Evolutionary conservation across 2,113 vertebrate species (phyloP).

Genomic region (Dasyprocta punctata): DNA sequence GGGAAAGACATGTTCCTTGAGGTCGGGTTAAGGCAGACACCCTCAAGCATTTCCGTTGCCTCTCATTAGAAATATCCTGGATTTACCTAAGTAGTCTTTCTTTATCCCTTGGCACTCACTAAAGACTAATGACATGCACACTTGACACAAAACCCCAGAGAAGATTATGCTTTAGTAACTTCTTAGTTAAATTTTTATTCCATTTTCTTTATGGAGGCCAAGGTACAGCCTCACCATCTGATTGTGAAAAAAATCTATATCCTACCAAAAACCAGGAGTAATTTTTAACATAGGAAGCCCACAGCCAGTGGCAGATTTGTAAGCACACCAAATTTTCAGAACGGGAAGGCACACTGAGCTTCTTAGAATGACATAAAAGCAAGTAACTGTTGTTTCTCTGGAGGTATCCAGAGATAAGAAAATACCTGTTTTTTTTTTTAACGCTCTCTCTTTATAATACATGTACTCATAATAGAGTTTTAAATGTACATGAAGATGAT

Average conservation of each 20-base stretch:
- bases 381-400: not conserved
- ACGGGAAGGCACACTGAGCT: not conserved
- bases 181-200: slow-evolving; percentile 73
- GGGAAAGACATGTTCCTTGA: not conserved
- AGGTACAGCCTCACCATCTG: slow-evolving; percentile 57
- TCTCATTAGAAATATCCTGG: slow-evolving; percentile 25
- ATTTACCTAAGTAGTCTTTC: slow-evolving; percentile 26
- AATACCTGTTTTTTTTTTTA: not conserved
- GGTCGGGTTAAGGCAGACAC: not conserved
- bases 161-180: slow-evolving; percentile 73
- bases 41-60: not conserved
- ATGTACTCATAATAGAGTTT: not conserved
- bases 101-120: slow-evolving; percentile 47
- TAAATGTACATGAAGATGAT: not conserved
- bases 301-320: not conserved
- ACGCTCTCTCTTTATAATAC: not conserved
- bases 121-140: slow-evolving; percentile 33
- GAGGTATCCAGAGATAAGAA: not conserved
- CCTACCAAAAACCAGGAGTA: not conserved
- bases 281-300: not conserved
- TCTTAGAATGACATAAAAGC: not conserved
- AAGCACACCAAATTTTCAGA: not conserved
- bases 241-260: slow-evolving; percentile 36
- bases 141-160: slow-evolving; percentile 54
- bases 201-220: slow-evolving; percentile 51